Percentiles rank a stretch among this genome's conserved stretches.
Evolutionary conservation across 2,113 vertebrate genomes (phyloP).

Genomic region (Mastomys natalensis): DNA sequence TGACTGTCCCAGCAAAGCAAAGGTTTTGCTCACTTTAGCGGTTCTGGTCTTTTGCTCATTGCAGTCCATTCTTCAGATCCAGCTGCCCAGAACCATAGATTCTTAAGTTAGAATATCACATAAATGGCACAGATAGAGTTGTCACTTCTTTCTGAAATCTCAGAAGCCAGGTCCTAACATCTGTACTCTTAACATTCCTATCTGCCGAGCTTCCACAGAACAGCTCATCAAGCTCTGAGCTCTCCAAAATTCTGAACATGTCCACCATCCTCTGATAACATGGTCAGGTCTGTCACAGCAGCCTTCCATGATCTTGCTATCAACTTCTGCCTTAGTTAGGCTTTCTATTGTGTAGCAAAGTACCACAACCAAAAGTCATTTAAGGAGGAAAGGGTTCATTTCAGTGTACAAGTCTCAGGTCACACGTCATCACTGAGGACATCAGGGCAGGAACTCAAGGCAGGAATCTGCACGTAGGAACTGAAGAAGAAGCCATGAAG

Average conservation of each 20-base stretch:
- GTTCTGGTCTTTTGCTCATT: not conserved
- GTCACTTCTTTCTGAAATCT: not conserved
- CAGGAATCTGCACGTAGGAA: not conserved
- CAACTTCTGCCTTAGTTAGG: not conserved
- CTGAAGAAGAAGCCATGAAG: not conserved
- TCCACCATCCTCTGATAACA: not conserved
- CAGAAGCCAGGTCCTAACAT: not conserved
- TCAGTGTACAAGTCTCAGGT: not conserved
- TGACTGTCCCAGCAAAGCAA: not conserved
- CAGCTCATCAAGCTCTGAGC: not conserved
- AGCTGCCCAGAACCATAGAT: not conserved
- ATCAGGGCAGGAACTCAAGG: not conserved
- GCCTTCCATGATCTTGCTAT: not conserved
- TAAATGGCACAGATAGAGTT: not conserved
- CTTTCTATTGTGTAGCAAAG: not conserved
- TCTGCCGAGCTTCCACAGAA: not conserved
- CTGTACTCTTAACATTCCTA: not conserved
- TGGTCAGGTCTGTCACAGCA: not conserved
- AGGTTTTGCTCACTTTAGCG: not conserved
- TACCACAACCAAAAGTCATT: not conserved
- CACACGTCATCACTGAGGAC: not conserved
- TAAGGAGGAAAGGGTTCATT: not conserved
- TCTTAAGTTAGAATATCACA: not conserved
- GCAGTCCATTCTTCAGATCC: not conserved
- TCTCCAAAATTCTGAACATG: too few relatives aligned